phyloP scores from a whole-genome alignment of 2,888 invertebrate species.

The Zaprionus obscuricornis region DNA sequence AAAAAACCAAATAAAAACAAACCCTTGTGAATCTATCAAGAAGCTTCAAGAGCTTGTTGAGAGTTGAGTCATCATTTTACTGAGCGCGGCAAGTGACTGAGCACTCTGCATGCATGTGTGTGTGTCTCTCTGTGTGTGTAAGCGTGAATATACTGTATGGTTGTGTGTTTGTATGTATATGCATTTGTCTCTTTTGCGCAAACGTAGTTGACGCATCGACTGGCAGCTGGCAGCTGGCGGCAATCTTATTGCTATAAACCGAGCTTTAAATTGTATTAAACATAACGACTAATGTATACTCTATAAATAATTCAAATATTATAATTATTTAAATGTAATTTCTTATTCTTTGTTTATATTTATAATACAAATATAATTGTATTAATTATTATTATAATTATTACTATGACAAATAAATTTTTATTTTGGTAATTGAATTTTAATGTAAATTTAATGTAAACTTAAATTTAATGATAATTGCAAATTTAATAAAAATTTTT shows the following conservation, averaged over 20 bases:
- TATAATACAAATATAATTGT: too few species aligned
- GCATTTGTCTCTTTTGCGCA: slow-evolving; percentile 69
- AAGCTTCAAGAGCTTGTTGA: background rate
- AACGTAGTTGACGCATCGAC: slow-evolving; percentile 52
- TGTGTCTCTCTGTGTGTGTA: slow-evolving; percentile 3
- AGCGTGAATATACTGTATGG: background rate
- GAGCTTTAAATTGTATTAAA: slow-evolving; percentile 40
- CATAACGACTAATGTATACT: slow-evolving; percentile 15
- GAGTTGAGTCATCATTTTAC: slow-evolving; percentile 43
- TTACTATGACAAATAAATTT: too few species aligned
- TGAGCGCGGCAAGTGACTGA: slow-evolving; percentile 45
- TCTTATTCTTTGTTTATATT: too few species aligned
- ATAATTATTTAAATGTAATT: background rate
- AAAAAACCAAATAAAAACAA: slow-evolving; percentile 40
- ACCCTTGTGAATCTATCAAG: slow-evolving; percentile 14
- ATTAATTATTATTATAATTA: too few species aligned
- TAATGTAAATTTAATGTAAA: too few species aligned
- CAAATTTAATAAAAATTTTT: too few species aligned
- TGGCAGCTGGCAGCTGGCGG: slow-evolving; percentile 64
- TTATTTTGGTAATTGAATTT: too few species aligned
- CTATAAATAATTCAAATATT: slow-evolving; percentile 8
- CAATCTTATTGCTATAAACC: slow-evolving; percentile 63
- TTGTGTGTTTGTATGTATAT: slow-evolving; percentile 5
- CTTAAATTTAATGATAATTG: too few species aligned
- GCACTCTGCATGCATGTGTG: slow-evolving; percentile 18